A percentile compares a stretch with the other conserved stretches of the same genome.
These are phyloP conservation scores for Chromis chromis DNA, from an alignment of 2,797 vertebrate genomes.

Conservation along the genomic window DNA sequence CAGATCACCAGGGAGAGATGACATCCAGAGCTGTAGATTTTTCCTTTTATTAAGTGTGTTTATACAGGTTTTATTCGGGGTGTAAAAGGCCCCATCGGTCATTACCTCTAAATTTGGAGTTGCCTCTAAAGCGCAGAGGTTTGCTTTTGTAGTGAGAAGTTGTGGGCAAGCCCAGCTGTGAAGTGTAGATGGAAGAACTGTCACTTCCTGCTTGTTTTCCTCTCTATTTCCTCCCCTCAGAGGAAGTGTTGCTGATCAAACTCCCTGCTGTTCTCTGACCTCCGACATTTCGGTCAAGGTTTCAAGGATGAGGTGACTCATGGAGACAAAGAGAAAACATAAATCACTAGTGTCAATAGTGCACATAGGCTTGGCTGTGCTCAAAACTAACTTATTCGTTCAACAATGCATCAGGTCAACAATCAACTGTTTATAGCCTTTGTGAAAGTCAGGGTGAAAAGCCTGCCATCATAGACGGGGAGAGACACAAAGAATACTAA, in stretches of 20 bases:
- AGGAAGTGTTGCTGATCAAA: slow-evolving; percentile 66
- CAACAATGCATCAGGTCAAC: too few relatives aligned
- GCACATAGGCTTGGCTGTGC: not conserved
- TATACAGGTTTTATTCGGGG: slow-evolving; percentile 22
- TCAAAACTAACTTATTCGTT: not conserved
- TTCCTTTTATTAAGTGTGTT: slow-evolving; percentile 43
- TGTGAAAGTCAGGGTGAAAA: not conserved
- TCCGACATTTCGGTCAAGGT: slow-evolving; percentile 56
- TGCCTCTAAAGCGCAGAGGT: slow-evolving; percentile 23
- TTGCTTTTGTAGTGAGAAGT: slow-evolving; percentile 43
- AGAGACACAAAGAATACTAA: not conserved
- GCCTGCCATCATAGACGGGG: not conserved
- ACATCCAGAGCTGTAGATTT: slow-evolving; percentile 31
- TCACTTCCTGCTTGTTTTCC: slow-evolving; percentile 62
- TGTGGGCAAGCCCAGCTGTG: slow-evolving; percentile 37
- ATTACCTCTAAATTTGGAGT: slow-evolving; percentile 23
- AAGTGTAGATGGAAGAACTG: slow-evolving; percentile 45
- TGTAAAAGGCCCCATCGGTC: not conserved
- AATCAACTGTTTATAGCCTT: not conserved
- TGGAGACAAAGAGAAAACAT: slow-evolving; percentile 29
- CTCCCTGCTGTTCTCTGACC: slow-evolving; percentile 68
- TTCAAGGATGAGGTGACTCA: slow-evolving; percentile 33
- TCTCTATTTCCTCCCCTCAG: slow-evolving; percentile 66
- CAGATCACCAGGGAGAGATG: slow-evolving; percentile 32
- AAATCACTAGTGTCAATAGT: not conserved